phyloP scores from a whole-genome alignment of 2,113 vertebrate genomes.

The Illadopsis cleaveri region DNA sequence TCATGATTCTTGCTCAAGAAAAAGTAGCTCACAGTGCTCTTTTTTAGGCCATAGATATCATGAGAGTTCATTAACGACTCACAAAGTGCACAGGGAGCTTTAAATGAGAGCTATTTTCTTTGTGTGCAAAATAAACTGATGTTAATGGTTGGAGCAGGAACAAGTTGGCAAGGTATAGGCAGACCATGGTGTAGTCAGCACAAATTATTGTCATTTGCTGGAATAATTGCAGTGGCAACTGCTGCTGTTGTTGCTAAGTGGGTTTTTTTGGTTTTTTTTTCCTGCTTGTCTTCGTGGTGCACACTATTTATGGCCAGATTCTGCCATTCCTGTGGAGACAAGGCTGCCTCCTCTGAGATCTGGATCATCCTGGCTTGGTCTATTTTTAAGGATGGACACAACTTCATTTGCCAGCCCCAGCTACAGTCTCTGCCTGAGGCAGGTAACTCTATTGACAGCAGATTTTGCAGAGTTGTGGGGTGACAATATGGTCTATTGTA shows the following conservation, averaged over 20 bases:
- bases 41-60: slow-evolving; percentile 31
- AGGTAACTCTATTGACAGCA: not conserved
- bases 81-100: not conserved
- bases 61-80: slow-evolving; percentile 31
- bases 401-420: not conserved
- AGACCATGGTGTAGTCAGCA: slow-evolving; percentile 40
- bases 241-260: slow-evolving; percentile 40
- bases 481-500: not conserved
- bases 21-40: slow-evolving; percentile 14
- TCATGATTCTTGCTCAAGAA: slow-evolving; percentile 10
- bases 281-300: not conserved
- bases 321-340: not conserved
- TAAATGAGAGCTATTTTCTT: slow-evolving; percentile 34
- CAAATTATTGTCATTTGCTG: slow-evolving; percentile 41
- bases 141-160: slow-evolving; percentile 35
- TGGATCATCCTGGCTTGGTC: not conserved
- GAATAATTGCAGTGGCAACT: slow-evolving; percentile 57
- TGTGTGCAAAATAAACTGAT: slow-evolving; percentile 38
- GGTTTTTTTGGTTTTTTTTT: fast-evolving
- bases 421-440: not conserved
- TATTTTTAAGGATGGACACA: not conserved
- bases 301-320: slow-evolving; percentile 10
- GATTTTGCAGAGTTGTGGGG: not conserved
- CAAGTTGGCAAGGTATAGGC: slow-evolving; percentile 32
- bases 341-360: not conserved